phyloP scores from a whole-genome alignment of 2,113 vertebrate species.

The Trematocara zebra region DNA sequence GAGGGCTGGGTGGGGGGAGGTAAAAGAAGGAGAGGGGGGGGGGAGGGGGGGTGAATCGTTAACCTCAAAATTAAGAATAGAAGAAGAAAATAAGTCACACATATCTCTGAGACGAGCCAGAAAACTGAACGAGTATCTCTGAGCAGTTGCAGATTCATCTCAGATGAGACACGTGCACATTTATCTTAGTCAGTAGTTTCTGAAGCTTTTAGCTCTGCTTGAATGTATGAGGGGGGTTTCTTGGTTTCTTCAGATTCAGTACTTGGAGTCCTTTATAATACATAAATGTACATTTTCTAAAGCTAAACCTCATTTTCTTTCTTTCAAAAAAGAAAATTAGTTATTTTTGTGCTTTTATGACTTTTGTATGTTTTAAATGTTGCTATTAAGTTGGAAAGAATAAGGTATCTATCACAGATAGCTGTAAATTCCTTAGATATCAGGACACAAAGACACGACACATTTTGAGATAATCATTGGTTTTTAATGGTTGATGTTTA shows the following conservation, averaged over 20 bases:
- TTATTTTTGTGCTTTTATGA: rapidly evolving
- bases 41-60: too few relatives aligned
- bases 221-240: not conserved
- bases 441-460: rapidly evolving
- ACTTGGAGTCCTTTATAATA: not conserved
- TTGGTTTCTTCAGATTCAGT: not conserved
- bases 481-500: not conserved
- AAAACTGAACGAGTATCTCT: rapidly evolving
- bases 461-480: not conserved
- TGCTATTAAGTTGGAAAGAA: not conserved
- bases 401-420: not conserved
- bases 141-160: not conserved
- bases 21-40: too few relatives aligned
- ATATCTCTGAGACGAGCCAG: rapidly evolving
- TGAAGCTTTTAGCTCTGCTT: not conserved
- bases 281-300: rapidly evolving
- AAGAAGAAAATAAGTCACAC: not conserved
- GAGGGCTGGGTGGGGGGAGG: too few relatives aligned
- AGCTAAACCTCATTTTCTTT: not conserved
- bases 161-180: not conserved
- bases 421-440: not conserved
- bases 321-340: rapidly evolving
- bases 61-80: not conserved
- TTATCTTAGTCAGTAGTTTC: not conserved
- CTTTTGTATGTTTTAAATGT: not conserved